A percentile compares a stretch with the other conserved stretches of the same genome.
Conservation (phyloP, 1,140 invertebrate species). For the Pseudomyrmex pallidus region DNA sequence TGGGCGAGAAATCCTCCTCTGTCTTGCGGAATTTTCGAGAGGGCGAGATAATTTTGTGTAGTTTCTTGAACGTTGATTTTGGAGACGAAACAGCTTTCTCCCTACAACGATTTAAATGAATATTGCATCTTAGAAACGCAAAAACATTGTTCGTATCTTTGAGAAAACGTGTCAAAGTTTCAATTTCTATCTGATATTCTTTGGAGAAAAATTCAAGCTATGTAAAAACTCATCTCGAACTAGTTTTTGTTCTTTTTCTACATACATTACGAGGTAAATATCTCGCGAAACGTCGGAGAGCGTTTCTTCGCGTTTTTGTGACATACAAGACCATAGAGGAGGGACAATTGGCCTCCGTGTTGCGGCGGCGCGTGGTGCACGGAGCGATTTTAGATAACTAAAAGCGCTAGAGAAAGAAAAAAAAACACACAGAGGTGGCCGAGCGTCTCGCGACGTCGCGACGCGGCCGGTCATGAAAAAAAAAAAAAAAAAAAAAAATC, state of each 20-base stretch:
- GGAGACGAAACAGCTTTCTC: too few relatives aligned
- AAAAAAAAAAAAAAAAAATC: conserved; percentile 68
- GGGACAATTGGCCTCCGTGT: conserved; percentile 34
- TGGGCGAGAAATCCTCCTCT: conserved; percentile 2
- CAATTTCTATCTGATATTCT: too few relatives aligned
- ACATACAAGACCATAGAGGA: neutral
- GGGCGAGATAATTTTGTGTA: too few relatives aligned
- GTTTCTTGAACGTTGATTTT: too few relatives aligned
- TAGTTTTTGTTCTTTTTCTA: too few relatives aligned
- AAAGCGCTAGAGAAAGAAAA: conserved; percentile 53
- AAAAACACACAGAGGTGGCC: conserved; percentile 5
- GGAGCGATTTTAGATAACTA: conserved; percentile 56
- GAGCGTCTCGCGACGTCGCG: conserved; percentile 52
- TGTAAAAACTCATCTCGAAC: too few relatives aligned
- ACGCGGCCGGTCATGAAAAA: conserved; percentile 37
- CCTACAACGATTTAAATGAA: neutral
- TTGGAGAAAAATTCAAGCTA: too few relatives aligned
- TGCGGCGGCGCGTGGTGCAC: conserved; percentile 44
- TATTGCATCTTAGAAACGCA: neutral
- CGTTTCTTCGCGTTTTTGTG: too few relatives aligned
- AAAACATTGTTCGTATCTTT: neutral
- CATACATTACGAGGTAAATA: neutral
- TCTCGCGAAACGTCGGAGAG: neutral
- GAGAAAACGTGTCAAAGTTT: neutral
- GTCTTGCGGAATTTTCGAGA: too few relatives aligned